Evolutionary conservation across 2,888 invertebrate species (phyloP).

Genomic region (Iphiclides podalirius): DNA sequence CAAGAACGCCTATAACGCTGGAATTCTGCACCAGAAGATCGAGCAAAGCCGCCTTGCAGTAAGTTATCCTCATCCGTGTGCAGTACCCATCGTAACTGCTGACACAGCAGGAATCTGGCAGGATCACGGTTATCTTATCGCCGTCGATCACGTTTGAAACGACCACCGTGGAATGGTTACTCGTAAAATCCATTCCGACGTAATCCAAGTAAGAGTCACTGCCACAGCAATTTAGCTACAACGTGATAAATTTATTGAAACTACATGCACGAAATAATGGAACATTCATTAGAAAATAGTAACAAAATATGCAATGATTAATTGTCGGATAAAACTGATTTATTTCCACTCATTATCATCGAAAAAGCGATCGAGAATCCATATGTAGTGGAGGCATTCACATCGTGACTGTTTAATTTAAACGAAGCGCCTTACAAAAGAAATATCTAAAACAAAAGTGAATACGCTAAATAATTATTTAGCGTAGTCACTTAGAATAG

Average conservation of each 20-base stretch:
- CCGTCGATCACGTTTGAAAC: conserved; percentile 41
- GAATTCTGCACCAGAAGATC: conserved; percentile 57
- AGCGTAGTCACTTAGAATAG: no score
- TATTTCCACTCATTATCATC: no score
- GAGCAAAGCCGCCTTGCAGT: conserved; percentile 54
- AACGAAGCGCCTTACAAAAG: background rate
- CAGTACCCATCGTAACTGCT: conserved; percentile 38
- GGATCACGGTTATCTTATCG: conserved; percentile 36
- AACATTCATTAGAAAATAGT: no score
- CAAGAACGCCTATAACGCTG: conserved; percentile 63
- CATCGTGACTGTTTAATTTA: no score
- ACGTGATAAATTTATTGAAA: background rate
- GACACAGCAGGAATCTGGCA: conserved; percentile 57
- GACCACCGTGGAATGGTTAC: conserved; percentile 47
- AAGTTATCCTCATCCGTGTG: conserved; percentile 40
- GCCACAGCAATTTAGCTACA: conserved; percentile 68
- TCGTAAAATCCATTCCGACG: conserved; percentile 45
- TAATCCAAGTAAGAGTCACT: conserved; percentile 56
- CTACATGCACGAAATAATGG: no score
- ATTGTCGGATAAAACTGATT: no score
- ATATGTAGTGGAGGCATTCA: no score
- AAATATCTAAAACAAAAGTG: no score
- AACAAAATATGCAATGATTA: no score
- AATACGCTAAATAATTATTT: no score
- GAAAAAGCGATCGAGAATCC: no score